Conservation (phyloP, 2,113 vertebrate genomes). For the Balaeniceps rex region DNA sequence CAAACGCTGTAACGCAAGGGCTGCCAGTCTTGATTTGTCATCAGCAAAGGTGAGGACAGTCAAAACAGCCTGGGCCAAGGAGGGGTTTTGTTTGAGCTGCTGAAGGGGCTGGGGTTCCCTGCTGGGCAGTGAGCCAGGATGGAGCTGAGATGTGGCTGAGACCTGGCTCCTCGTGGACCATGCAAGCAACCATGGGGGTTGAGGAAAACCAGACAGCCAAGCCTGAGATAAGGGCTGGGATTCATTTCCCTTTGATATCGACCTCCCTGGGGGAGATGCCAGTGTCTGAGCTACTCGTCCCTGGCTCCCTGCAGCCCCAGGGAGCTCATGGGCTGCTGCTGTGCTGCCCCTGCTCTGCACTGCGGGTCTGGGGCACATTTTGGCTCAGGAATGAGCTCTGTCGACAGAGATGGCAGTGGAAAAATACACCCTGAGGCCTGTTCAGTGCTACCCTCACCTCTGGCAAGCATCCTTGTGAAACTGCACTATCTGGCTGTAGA, state of each 20-base stretch:
- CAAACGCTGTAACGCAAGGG: rapidly evolving
- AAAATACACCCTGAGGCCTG: neutral
- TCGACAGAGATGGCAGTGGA: rapidly evolving
- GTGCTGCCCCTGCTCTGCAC: neutral
- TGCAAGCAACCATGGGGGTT: rapidly evolving
- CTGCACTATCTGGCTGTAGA: neutral
- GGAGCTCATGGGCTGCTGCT: neutral
- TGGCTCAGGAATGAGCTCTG: neutral
- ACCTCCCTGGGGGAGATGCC: neutral
- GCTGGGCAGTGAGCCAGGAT: neutral
- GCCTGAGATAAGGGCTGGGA: neutral
- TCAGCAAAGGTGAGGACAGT: no score
- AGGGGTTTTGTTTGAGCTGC: neutral
- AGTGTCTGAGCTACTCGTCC: neutral
- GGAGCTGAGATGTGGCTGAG: rapidly evolving
- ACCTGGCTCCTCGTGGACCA: neutral
- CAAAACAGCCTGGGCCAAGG: neutral
- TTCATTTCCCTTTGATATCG: rapidly evolving
- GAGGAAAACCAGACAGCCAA: neutral
- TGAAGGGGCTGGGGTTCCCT: neutral
- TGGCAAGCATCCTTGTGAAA: neutral
- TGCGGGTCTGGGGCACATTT: neutral
- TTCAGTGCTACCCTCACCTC: neutral
- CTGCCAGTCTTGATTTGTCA: neutral
- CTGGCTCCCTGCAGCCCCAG: neutral